These are phyloP conservation scores for Catostylus mosaicus DNA, from an alignment of 30 jellyfish, hydroid and myxozoan genomes.

Conservation along the genomic window DNA sequence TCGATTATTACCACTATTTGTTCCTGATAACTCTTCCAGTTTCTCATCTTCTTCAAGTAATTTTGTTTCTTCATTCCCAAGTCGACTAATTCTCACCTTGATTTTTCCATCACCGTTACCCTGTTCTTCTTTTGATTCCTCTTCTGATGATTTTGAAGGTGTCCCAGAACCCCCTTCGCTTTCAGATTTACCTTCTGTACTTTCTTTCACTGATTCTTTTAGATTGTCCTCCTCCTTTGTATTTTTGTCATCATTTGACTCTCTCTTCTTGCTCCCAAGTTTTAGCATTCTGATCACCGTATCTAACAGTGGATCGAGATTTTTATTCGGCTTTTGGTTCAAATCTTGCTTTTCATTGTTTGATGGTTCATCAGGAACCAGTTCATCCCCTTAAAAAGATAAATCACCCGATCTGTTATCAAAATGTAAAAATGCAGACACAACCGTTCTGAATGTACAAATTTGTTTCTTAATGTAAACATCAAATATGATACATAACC, in stretches of 20 bases:
- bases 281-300: slow-evolving; percentile 14
- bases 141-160: slow-evolving; percentile 6
- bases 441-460: not conserved
- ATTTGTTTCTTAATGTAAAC: too few species aligned
- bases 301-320: slow-evolving; percentile 18
- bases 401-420: too few species aligned
- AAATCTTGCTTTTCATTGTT: not conserved
- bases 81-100: slow-evolving; percentile 35
- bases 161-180: not conserved
- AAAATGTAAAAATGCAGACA: not conserved
- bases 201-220: not conserved
- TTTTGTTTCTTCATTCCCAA: slow-evolving; percentile 52
- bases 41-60: slow-evolving; percentile 53
- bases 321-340: not conserved
- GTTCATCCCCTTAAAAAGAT: slow-evolving; percentile 3
- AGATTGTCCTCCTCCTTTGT: not conserved
- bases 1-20: slow-evolving; percentile 6
- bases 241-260: not conserved
- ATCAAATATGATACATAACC: too few species aligned
- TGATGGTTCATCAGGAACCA: slow-evolving; percentile 9
- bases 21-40: slow-evolving; percentile 46
- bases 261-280: slow-evolving; percentile 10
- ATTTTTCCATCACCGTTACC: slow-evolving; percentile 2
- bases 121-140: not conserved
- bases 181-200: not conserved